A percentile compares a stretch with the other conserved stretches of the same genome.
Conservation (phyloP, 1,140 invertebrate species). For the Halesus radiatus region DNA sequence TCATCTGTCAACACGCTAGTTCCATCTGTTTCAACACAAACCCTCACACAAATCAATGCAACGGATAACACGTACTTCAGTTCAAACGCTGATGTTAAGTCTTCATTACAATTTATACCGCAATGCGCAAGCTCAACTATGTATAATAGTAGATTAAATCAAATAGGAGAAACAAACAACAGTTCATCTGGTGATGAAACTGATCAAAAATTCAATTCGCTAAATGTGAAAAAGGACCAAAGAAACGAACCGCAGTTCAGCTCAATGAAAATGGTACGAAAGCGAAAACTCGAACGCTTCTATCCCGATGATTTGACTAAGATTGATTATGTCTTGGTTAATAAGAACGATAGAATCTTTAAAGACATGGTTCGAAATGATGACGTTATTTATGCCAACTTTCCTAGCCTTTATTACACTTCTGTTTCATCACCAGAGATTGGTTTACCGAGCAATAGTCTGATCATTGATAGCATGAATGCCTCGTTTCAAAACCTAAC, state of each 20-base stretch:
- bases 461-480: constrained; percentile 36
- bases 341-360: constrained; percentile 42
- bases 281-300: constrained; percentile 67
- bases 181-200: constrained; percentile 35
- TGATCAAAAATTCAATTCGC: constrained; percentile 52
- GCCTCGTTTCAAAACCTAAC: constrained; percentile 55
- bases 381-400: constrained; percentile 54
- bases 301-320: constrained; percentile 63
- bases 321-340: constrained; percentile 53
- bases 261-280: constrained; percentile 67
- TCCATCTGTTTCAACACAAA: constrained; percentile 33
- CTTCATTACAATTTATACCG: constrained; percentile 9
- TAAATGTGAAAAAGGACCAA: constrained; percentile 50
- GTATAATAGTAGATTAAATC: constrained; percentile 23
- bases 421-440: constrained; percentile 36
- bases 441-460: constrained; percentile 27
- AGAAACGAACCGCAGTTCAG: constrained; percentile 50
- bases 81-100: neutral
- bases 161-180: constrained; percentile 2
- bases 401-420: constrained; percentile 36
- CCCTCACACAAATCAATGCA: neutral
- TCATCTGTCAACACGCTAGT: constrained; percentile 34
- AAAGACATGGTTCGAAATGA: constrained; percentile 28
- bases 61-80: neutral
- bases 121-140: constrained; percentile 1